Evolutionary conservation across 2,797 vertebrate species (phyloP), one percentile per base, ranked within the genome.

Genomic region (Squalus acanthias): DNA sequence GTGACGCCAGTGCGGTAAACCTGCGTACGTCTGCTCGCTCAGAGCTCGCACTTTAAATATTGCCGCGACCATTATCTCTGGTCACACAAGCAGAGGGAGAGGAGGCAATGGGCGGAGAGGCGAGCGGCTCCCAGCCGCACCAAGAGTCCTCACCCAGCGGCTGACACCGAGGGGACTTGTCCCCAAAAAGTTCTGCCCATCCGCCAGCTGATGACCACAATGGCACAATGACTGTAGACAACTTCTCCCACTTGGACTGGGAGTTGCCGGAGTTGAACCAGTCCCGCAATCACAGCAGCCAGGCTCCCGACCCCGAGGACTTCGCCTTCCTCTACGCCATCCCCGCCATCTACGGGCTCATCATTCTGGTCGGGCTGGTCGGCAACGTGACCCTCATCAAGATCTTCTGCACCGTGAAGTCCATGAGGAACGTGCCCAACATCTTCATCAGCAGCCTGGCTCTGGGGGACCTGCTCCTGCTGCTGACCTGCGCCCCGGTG

Each of bases 381-480:
- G 99, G 99, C 89, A 99, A 99, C 97, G 98, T 99, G 96, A 99
- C 99, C 3, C 98, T 99, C 96, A 99, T 99, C 97, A 99, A 98
- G 98, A 99, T 99, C 60, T 99, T 99, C 97, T 99, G 98, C 96
- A 99, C 98, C 0, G 98, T 98, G 67, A 99, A 99, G 96, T 99
- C 99, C 95, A 98, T 98, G 98, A 98, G 99, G 96, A 99, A 98
- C 0, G 98, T 99, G 67, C 99, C 99, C 0, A 99, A 99, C 96
- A 97, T 99, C n/a, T 99, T 99, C 97, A 99, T 99, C 98, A 99
- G 98, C 69, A 99, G 99, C 57, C 98, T 99, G 96, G 99, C 99
- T 95, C 97, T 99, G 96, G 99, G 99, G 13, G 99, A 99, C 94
- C 97, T 99, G 96, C 97, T 99, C 50, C 98, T 99, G 94, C 97